Base-by-base conservation (phyloP, 1,140 invertebrate species). In the Drosophila nigromelanica region DNA sequence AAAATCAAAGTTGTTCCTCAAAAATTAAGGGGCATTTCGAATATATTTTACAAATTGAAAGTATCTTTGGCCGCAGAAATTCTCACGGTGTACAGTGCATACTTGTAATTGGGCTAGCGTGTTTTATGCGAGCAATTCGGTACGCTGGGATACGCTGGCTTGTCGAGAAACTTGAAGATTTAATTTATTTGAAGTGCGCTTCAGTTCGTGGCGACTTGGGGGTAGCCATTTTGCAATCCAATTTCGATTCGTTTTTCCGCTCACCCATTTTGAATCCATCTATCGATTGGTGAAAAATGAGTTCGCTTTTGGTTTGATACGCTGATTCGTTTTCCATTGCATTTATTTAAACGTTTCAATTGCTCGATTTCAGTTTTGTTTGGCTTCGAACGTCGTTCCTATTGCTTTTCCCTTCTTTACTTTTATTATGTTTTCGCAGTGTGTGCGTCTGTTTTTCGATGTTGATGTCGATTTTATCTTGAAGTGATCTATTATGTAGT, bases 321-420 rank as follows among this genome's bases (percentile, higher is more conserved):
- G 69, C 69, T 63, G 78, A 76, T 85, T 85, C 81, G 73, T 76
- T 70, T 77, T 63, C 73, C 62, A 86, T 86, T 85, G 80, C 76
- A 83, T 76, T 80, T 80, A 85, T 85, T 85, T 76, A 81, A 85
- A 86, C 80, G 78, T 58, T 86, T 82, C 83, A 81, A 86, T 86
- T 83, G 83, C 81, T 89, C 40, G 70, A 68, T 81, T 70, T 77
- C 69, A 55, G 68, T 54, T 55, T 76, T 73, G 50, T 64, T 75
- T 66, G 54, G 54, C 48, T 54, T 30, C 48, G 47, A 51, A 12
- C 21, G 21, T 48, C 21, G n/a, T 43, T 64, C 15, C 14, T 18
- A 55, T 40, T 54, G 39, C 27, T 15, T 15, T 48, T 63, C 35
- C 50, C 51, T 11, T 10, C 18, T 14, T 27, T 14, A 18, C 37